Evolutionary conservation across 2,888 invertebrate genomes (phyloP), one percentile per base, ranked within the genome.

Genomic region (Cephus pygmeus): DNA sequence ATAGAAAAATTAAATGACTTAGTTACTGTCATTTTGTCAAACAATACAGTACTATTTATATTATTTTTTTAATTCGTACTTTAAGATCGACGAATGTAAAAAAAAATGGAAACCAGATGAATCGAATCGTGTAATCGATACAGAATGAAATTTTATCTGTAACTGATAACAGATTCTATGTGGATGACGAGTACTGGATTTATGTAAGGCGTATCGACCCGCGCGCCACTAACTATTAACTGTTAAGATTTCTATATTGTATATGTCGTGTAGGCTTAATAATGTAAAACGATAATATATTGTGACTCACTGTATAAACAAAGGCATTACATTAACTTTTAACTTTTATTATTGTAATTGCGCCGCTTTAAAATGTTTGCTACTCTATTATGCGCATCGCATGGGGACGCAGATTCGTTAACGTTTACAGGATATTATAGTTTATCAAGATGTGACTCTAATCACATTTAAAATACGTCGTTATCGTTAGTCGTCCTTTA

Each of bases 171-270:
- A 56, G 23, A 23, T 56, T 56, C 56, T 56, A 56, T 56, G 9
- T 9, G 56, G 23, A 56, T 56, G 23, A 56, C 23, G 23, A 56
- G 23, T 23, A 56, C 56, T 56, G 34, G 71, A 71, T 34, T 71
- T 71, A 31, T 71, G 33, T 34, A 74, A 35, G 30, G 74, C 36
- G 35, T 34, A 74, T 74, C 33, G 35, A 40, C 69, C 73, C 73
- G 85, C 87, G 89, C 88, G 88, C 88, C 88, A 82, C 83, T 84
- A 90, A 90, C 87, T 90, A 91, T 88, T 90, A 89, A 85, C 81
- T 86, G 81, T 83, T 90, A 90, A 89, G 88, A 81, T 84, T 85
- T 85, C 82, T 84, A 83, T 84, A 86, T 82, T 87, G 87, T 88
- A 87, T 86, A 87, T 86, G 87, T 89, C 86, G 82, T 81, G 82